These are phyloP conservation scores for Drosophila hydei DNA, from an alignment of 1,140 invertebrate species.

Conservation along the genomic window DNA sequence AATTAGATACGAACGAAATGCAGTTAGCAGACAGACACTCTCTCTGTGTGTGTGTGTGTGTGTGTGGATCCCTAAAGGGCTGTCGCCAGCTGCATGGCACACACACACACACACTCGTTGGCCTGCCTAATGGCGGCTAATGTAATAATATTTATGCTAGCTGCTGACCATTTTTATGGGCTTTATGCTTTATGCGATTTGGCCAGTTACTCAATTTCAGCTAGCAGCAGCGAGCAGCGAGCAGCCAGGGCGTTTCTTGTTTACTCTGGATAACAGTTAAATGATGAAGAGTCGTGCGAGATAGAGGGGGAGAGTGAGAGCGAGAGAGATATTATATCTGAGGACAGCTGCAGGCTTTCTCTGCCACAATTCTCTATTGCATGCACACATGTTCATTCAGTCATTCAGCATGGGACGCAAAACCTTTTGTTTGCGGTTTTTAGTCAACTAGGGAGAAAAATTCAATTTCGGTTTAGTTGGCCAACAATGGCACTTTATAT, in stretches of 20 bases:
- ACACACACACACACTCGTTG: conserved; percentile 8
- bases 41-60: too few relatives aligned
- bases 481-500: conserved; percentile 70
- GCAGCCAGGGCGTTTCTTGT: conserved; percentile 1
- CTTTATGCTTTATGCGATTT: conserved; percentile 64
- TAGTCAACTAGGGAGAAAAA: conserved; percentile 82
- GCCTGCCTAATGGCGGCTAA: conserved; percentile 58
- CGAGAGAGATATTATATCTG: conserved; percentile 9
- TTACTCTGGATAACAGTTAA: conserved; percentile 33
- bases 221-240: background rate
- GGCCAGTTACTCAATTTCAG: conserved; percentile 72
- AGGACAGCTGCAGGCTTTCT: conserved; percentile 29
- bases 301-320: background rate
- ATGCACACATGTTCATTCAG: conserved; percentile 34
- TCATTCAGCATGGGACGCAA: conserved; percentile 72
- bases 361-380: background rate
- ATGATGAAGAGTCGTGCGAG: conserved; percentile 30
- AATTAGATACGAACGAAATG: conserved; percentile 67
- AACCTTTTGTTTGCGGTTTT: conserved; percentile 83
- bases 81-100: conserved; percentile 12
- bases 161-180: conserved; percentile 73
- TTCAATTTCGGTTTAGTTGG: conserved; percentile 82
- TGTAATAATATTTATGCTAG: conserved; percentile 81
- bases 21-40: conserved; percentile 31
- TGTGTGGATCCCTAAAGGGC: conserved; percentile 26